Evolutionary conservation across 2,888 invertebrate genomes (phyloP), one percentile per base, ranked within the genome.

Genomic region (Erebia ligea): DNA sequence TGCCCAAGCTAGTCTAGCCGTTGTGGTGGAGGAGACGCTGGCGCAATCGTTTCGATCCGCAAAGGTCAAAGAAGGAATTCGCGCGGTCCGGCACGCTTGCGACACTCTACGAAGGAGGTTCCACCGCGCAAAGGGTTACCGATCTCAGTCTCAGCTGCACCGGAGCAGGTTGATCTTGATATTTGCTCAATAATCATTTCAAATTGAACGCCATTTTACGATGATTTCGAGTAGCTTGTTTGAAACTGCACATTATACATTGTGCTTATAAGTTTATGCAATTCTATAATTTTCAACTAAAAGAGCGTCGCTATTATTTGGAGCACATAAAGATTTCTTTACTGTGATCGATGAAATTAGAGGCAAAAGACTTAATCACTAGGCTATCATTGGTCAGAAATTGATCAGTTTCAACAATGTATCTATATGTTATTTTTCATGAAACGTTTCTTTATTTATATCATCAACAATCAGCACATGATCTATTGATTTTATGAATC

Each of bases 51-150:
- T 90, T 73, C 91, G 87, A 90, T 91, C 90, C 89, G 87, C 92
- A 92, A 92, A 92, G 92, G 92, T 92, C 92, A 92, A 84, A 88
- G 90, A 87, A 92, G 92, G 92, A 91, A 92, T 92, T 92, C 84
- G 91, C 92, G 91, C 92, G 84, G 92, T 91, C 92, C 92, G 85
- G 90, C 84, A 79, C 75, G 79, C 85, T 91, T 91, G 87, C 92
- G 84, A 90, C 91, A 91, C 88, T 77, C 81, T 82, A 81, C 84
- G 83, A 83, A 83, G 85, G 88, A 88, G 86, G 84, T 87, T 82
- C 86, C 84, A 81, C 80, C 79, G 78, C 77, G 77, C 77, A 76
- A 78, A 78, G 80, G 78, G 81, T 82, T 79, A 81, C 81, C 81
- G 79, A 81, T 84, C 80, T 80, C 78, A 71, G 69, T 69, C 80